A percentile compares a stretch with the other conserved stretches of the same genome.
These are phyloP conservation scores for Eubasilissa regina DNA, from an alignment of 1,140 invertebrate species.

Conservation along the genomic window DNA sequence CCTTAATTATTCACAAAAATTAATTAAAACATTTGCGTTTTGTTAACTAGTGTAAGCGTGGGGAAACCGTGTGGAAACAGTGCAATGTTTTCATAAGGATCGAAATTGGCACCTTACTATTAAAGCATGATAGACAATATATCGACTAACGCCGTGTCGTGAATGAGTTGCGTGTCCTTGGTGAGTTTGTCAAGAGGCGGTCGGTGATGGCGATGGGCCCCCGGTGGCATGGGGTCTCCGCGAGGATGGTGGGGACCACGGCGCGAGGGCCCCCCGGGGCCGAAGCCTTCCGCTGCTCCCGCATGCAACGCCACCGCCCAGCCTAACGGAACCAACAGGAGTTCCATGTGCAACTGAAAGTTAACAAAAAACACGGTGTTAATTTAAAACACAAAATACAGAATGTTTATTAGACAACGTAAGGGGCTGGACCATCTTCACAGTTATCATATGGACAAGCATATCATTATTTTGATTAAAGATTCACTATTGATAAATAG, in stretches of 20 bases:
- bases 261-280: slow-evolving; percentile 61
- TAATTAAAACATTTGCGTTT: no score
- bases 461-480: no score
- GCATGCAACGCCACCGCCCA: slow-evolving; percentile 60
- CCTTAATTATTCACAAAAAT: no score
- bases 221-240: slow-evolving; percentile 70
- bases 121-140: not conserved
- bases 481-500: no score
- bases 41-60: no score
- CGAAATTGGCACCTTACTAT: slow-evolving; percentile 39
- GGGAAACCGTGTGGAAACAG: no score
- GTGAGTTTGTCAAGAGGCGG: slow-evolving; percentile 75
- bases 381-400: not conserved
- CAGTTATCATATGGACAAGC: no score
- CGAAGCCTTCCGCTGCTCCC: slow-evolving; percentile 62
- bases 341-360: slow-evolving; percentile 44
- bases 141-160: slow-evolving; percentile 77
- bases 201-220: slow-evolving; percentile 76
- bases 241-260: slow-evolving; percentile 84
- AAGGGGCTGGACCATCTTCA: no score
- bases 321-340: slow-evolving; percentile 65
- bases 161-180: slow-evolving; percentile 77
- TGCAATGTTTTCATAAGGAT: not conserved
- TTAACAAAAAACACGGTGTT: not conserved
- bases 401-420: no score